Evolutionary conservation across 2,113 vertebrate species (phyloP).

Genomic region (Gasterosteus aculeatus): DNA sequence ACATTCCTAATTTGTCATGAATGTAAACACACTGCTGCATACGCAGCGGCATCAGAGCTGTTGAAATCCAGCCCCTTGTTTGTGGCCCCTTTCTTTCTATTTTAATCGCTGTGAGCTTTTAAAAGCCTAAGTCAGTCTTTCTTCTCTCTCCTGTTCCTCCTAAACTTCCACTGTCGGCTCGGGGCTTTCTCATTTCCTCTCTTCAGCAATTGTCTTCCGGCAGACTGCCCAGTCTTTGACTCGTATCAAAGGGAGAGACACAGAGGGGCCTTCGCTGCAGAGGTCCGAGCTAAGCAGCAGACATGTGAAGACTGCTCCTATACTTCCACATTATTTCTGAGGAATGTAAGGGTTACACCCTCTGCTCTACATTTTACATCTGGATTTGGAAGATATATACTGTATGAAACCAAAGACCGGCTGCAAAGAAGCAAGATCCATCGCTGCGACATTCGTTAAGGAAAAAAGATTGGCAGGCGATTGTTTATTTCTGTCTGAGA

Average conservation of each 20-base stretch:
- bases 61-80: slow-evolving; percentile 59
- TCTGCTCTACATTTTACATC: slow-evolving; percentile 50
- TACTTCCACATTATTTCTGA: slow-evolving; percentile 55
- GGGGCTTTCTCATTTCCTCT: slow-evolving; percentile 77
- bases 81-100: slow-evolving; percentile 66
- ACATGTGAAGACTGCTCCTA: slow-evolving; percentile 32
- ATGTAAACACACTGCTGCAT: slow-evolving; percentile 23
- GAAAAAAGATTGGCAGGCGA: slow-evolving; percentile 46
- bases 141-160: slow-evolving; percentile 39
- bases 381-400: slow-evolving; percentile 42
- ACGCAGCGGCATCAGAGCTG: slow-evolving; percentile 27
- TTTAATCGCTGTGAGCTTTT: slow-evolving; percentile 65
- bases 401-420: slow-evolving; percentile 50
- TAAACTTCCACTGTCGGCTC: slow-evolving; percentile 60
- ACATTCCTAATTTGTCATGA: slow-evolving; percentile 15
- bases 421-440: slow-evolving; percentile 7
- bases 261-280: slow-evolving; percentile 62
- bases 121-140: slow-evolving; percentile 55
- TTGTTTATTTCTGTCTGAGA: slow-evolving; percentile 55
- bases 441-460: slow-evolving; percentile 34
- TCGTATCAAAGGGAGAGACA: slow-evolving; percentile 64
- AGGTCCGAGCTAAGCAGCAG: slow-evolving; percentile 48
- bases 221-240: slow-evolving; percentile 66
- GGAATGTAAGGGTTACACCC: slow-evolving; percentile 68
- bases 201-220: slow-evolving; percentile 60